phyloP scores from a whole-genome alignment of 2,113 vertebrate genomes.

The Empidonax traillii region DNA sequence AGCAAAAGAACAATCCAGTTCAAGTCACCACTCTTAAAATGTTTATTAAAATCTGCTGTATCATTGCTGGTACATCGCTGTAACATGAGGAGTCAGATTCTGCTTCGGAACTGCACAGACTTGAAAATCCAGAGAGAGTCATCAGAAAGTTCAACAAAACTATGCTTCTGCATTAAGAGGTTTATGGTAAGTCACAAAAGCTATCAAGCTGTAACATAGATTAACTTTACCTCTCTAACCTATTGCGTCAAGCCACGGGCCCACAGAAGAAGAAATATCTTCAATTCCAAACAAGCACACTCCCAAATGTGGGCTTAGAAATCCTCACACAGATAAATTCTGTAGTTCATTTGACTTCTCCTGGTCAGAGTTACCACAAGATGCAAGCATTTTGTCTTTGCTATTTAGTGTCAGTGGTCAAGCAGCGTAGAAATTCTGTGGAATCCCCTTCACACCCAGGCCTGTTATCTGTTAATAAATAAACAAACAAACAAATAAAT shows the following conservation, averaged over 20 bases:
- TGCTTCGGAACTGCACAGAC: not conserved
- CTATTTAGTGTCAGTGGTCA: not conserved
- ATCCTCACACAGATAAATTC: not conserved
- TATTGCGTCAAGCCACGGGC: not conserved
- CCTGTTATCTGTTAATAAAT: constrained; percentile 59
- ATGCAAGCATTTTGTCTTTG: not conserved
- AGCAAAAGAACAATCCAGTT: not conserved
- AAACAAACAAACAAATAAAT: not conserved
- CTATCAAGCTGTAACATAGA: not conserved
- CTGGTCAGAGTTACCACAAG: not conserved
- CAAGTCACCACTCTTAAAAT: not conserved
- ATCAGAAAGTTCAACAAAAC: not conserved
- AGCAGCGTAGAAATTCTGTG: constrained; percentile 58
- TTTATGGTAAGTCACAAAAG: not conserved
- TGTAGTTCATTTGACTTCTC: not conserved
- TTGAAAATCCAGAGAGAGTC: not conserved
- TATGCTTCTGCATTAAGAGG: not conserved
- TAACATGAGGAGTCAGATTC: not conserved
- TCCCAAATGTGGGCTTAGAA: not conserved
- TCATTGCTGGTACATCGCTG: not conserved
- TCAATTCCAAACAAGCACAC: not conserved
- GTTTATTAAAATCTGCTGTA: not conserved
- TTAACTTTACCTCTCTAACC: not conserved
- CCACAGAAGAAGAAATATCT: not conserved
- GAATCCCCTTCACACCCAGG: constrained; percentile 69